Evolutionary conservation across 2,888 invertebrate species (phyloP).

Genomic region (Thymelicus acteon): DNA sequence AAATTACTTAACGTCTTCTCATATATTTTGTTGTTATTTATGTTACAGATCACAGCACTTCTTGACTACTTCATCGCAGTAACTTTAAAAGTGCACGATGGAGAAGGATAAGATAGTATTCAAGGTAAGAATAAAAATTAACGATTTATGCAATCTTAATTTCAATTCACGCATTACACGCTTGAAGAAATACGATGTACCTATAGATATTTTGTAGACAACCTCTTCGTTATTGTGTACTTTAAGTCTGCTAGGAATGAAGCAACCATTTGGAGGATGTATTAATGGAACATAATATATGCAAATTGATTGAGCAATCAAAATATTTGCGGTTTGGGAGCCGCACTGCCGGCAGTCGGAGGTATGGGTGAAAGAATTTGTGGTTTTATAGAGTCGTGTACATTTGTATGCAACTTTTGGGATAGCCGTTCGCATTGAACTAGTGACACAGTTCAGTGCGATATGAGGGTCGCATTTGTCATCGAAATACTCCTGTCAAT

Average conservation of each 20-base stretch:
- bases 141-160: constrained; percentile 2
- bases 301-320: constrained; percentile 9
- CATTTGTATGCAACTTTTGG: constrained; percentile 35
- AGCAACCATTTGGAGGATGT: background rate
- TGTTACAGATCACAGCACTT: constrained; percentile 12
- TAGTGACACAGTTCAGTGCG: constrained; percentile 57
- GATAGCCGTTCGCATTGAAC: constrained; percentile 55
- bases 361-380: constrained; percentile 23
- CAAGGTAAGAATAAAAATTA: constrained; percentile 61
- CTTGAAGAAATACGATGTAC: background rate
- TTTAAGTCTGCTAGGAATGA: background rate
- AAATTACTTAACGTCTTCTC: background rate
- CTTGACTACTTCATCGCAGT: background rate
- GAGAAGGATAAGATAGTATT: constrained; percentile 78
- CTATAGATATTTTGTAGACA: background rate
- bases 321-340: constrained; percentile 35
- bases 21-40: background rate
- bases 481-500: constrained; percentile 48
- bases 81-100: constrained; percentile 51
- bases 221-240: constrained; percentile 2
- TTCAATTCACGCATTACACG: background rate
- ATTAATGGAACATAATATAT: constrained; percentile 1
- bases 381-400: constrained; percentile 25
- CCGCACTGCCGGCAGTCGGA: background rate
- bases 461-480: constrained; percentile 49